Base-by-base conservation (phyloP, 2,888 invertebrate genomes). In the Drosophila pseudotalamancana region DNA sequence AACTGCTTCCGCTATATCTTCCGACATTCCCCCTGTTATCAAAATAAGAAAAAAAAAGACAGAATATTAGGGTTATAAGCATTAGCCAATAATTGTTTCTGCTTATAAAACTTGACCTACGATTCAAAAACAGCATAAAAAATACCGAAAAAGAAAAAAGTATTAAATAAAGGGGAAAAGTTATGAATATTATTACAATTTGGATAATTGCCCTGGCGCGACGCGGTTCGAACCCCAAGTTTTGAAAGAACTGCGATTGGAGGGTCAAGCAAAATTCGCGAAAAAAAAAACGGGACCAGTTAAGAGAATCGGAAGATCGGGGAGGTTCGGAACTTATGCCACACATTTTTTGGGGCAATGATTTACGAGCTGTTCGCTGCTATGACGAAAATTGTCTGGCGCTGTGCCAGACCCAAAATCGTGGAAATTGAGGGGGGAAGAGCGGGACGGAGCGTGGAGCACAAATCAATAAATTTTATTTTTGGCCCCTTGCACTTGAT, bases 151-250 rank as follows among this genome's bases (percentile, higher is more conserved):
- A 23, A 49, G 56, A 37, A 29, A 35, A n/a, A 3, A 2, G n/a
- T 12, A 9, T 19, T 5, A 19, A 31, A 45, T 49, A 32, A 55
- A 43, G 57, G 19, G 35, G 35, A n/a, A 53, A 66, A 39, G 61
- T 59, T 67, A 61, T 73, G 74, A 74, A 73, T 76, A 82, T 81
- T 76, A 79, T 81, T 88, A 90, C 89, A 90, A 90, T 90, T 90
- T 90, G 85, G 88, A 90, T 90, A 90, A 90, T 90, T 90, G 89
- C 68, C 69, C 31, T 51, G 72, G 67, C 70, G 78, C 68, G 51
- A 42, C 57, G 51, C 46, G 31, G 53, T 49, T 40, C 81, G 46
- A 6, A 37, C 6, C 23, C 25, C 6, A 18, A 29, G 9, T 25
- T 1, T 29, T 43, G 27, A 18, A 18, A 43, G 27, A 29, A 48